Evolutionary conservation across 2,113 vertebrate species (phyloP).

Genomic region (Parus major): DNA sequence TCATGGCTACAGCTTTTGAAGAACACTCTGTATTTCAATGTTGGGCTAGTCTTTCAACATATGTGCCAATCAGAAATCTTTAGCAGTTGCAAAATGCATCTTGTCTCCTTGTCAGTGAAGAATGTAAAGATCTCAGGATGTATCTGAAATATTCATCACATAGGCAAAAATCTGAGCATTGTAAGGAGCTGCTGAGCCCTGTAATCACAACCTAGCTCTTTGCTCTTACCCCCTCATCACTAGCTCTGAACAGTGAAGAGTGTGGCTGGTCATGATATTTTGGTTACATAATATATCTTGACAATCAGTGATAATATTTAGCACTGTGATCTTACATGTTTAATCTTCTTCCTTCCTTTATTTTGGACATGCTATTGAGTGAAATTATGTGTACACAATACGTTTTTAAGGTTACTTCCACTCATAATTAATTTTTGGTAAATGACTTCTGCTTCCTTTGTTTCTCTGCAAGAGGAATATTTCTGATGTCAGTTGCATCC

Average conservation of each 20-base stretch:
- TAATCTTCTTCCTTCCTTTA: not conserved
- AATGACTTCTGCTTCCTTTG: not conserved
- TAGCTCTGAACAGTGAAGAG: not conserved
- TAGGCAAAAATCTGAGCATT: slow-evolving; percentile 47
- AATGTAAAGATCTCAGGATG: slow-evolving; percentile 64
- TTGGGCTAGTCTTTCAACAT: slow-evolving; percentile 67
- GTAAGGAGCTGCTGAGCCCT: slow-evolving; percentile 38
- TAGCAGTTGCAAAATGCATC: slow-evolving; percentile 72
- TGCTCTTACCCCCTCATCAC: not conserved
- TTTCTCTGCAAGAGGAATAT: not conserved
- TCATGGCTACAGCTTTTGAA: slow-evolving; percentile 71
- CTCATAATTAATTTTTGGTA: not conserved
- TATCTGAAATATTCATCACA: slow-evolving; percentile 74
- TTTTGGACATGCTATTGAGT: not conserved
- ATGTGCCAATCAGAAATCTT: slow-evolving; percentile 71
- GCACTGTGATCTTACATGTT: not conserved
- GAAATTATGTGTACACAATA: not conserved
- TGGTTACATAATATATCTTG: not conserved
- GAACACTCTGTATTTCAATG: slow-evolving; percentile 66
- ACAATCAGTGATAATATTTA: not conserved
- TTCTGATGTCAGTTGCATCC: not conserved
- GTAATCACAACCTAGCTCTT: not conserved
- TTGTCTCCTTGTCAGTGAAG: slow-evolving; percentile 73
- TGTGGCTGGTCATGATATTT: not conserved
- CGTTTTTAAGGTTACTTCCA: not conserved